Evolutionary conservation across 2,888 invertebrate genomes (phyloP), one percentile per base, ranked within the genome.

Genomic region (Zhuqinia jingwanae): DNA sequence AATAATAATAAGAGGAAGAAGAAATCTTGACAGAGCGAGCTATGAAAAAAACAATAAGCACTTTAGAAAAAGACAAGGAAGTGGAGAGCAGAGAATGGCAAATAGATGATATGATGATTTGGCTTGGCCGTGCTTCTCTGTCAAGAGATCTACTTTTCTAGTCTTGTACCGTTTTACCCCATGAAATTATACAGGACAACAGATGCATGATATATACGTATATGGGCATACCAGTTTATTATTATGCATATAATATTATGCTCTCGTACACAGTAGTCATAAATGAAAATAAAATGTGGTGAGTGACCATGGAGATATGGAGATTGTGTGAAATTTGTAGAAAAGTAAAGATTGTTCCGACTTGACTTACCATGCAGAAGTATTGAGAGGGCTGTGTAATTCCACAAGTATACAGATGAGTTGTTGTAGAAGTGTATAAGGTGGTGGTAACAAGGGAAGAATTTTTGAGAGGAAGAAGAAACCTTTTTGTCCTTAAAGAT

Each of bases 321-420:
- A 50, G 42, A 50, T 60, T 77, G 56, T 42, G 56, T 45, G 60
- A 78, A 60, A 79, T 42, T 15, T 36, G 45, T 25, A 60, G 53
- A 77, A 81, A 68, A 56, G n/a, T n/a, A n/a, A n/a, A n/a, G n/a
- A n/a, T n/a, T n/a, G n/a, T n/a, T n/a, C n/a, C n/a, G n/a, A n/a
- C n/a, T n/a, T n/a, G n/a, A 27, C 87, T 87, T 87, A 87, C 87
- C 87, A 87, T 87, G 87, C 87, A 87, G 87, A 87, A 68, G 87
- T 87, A 82, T 36, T 78, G 58, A 87, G 60, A 76, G 45, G 65
- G 58, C 81, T 76, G 73, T 76, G 73, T 63, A 70, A 63, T 84
- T 76, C 68, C 83, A 63, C 42, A 65, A 83, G 65, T 27, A 53
- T n/a, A 56, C 2, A 70, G 25, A 27, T 15, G 60, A 1, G 8